These are phyloP conservation scores for Pedionomus torquatus DNA, from an alignment of 2,113 vertebrate species.

Conservation along the genomic window DNA sequence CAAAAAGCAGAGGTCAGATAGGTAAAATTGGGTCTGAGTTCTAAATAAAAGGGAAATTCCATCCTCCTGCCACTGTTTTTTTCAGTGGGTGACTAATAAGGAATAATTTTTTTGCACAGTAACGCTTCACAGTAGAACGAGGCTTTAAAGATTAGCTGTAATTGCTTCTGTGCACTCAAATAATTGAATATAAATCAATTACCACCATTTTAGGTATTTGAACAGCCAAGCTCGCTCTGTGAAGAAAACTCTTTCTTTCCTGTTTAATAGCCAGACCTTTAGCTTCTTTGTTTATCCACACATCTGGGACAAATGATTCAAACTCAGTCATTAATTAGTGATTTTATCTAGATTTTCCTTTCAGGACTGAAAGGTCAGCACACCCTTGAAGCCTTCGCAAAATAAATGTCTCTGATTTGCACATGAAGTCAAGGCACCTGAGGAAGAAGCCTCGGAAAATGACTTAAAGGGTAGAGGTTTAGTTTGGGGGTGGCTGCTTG, in stretches of 20 bases:
- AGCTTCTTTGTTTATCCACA: constrained; percentile 23
- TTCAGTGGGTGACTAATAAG: neutral
- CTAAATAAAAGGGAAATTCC: constrained; percentile 19
- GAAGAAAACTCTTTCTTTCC: constrained; percentile 13
- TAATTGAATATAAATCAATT: constrained; percentile 58
- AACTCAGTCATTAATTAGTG: constrained; percentile 29
- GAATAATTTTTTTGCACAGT: constrained; percentile 1
- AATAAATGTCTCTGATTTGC: constrained; percentile 21
- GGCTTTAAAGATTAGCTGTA: neutral
- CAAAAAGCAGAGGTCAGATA: neutral
- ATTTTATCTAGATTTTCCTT: constrained; percentile 58
- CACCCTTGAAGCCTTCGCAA: constrained; percentile 12
- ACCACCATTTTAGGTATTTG: constrained; percentile 11
- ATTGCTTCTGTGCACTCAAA: constrained; percentile 49
- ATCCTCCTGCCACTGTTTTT: neutral
- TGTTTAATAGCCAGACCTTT: constrained; percentile 50
- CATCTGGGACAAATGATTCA: constrained; percentile 30
- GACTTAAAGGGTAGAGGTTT: neutral
- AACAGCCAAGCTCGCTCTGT: neutral
- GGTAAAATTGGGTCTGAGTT: neutral
- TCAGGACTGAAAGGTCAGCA: constrained; percentile 62
- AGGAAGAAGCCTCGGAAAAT: constrained; percentile 23
- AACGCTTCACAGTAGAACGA: neutral
- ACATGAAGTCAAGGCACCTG: constrained; percentile 26
- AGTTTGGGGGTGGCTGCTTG: neutral